A percentile compares a stretch with the other conserved stretches of the same genome.
phyloP scores from a whole-genome alignment of 2,888 invertebrate species.

The Xiphydria camelus region DNA sequence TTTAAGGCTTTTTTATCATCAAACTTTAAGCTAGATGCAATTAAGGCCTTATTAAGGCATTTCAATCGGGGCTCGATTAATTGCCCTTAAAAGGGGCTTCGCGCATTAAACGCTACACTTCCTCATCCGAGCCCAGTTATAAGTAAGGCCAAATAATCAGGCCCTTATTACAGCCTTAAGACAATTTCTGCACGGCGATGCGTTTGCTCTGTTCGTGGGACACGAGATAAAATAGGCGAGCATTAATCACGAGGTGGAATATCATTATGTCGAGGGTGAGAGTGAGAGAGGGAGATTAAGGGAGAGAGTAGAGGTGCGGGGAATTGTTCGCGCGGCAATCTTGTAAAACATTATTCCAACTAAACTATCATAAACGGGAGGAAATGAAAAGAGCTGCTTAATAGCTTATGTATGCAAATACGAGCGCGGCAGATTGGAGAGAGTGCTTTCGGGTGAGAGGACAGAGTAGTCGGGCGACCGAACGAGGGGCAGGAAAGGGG shows the following conservation, averaged over 20 bases:
- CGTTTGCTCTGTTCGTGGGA: no score
- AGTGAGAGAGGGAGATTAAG: slow-evolving; percentile 12
- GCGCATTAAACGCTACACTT: no score
- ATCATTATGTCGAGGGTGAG: slow-evolving; percentile 10
- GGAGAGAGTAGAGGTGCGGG: slow-evolving; percentile 32
- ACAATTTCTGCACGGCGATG: no score
- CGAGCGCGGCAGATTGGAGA: slow-evolving; percentile 50
- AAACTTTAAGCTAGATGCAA: no score
- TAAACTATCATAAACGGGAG: slow-evolving; percentile 59
- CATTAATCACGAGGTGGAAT: slow-evolving; percentile 47
- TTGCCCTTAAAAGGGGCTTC: no score
- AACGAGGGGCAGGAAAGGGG: slow-evolving; percentile 36
- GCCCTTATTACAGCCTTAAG: no score
- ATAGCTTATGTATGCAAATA: slow-evolving; percentile 59
- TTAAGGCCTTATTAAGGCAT: no score
- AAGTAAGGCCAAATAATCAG: no score
- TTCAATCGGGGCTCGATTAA: no score
- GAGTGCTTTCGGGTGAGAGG: slow-evolving; percentile 37
- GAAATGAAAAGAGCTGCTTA: slow-evolving; percentile 59
- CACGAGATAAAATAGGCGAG: slow-evolving; percentile 33
- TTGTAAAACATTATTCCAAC: slow-evolving; percentile 56
- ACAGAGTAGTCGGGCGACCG: slow-evolving; percentile 26
- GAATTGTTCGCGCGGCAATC: slow-evolving; percentile 53
- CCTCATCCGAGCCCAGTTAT: no score
- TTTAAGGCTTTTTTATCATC: no score